These are phyloP conservation scores for Metellina segmentata DNA, from an alignment of 2,888 invertebrate species.

Conservation along the genomic window DNA sequence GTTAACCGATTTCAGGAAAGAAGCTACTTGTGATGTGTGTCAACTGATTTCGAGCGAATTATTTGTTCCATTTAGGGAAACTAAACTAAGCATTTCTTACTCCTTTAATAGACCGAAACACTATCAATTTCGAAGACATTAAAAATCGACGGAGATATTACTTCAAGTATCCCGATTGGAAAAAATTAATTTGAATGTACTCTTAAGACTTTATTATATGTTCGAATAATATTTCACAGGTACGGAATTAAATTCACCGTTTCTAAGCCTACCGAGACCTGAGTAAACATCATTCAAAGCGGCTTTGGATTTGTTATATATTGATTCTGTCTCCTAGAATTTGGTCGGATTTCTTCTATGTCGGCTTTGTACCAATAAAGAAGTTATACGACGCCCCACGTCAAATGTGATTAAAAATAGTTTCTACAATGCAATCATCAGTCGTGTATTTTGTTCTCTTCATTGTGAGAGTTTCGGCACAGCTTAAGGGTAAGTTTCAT, in stretches of 20 bases:
- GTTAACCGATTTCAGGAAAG: too few species aligned
- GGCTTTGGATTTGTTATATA: conserved; percentile 26
- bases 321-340: conserved; percentile 17
- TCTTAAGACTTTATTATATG: background rate
- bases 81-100: too few species aligned
- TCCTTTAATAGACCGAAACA: too few species aligned
- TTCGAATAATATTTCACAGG: background rate
- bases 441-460: conserved; percentile 8
- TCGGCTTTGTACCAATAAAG: background rate
- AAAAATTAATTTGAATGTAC: background rate
- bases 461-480: conserved; percentile 2
- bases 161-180: background rate
- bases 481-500: conserved; percentile 25
- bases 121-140: too few species aligned
- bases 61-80: too few species aligned
- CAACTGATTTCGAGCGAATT: too few species aligned
- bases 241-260: background rate
- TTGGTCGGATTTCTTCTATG: background rate
- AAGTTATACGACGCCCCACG: background rate
- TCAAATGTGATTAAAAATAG: background rate
- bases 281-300: conserved; percentile 40
- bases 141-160: background rate
- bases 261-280: conserved; percentile 4
- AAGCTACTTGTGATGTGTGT: too few species aligned
- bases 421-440: background rate